These are phyloP conservation scores for Thamnophis elegans DNA, from an alignment of 2,797 vertebrate species.

Conservation along the genomic window DNA sequence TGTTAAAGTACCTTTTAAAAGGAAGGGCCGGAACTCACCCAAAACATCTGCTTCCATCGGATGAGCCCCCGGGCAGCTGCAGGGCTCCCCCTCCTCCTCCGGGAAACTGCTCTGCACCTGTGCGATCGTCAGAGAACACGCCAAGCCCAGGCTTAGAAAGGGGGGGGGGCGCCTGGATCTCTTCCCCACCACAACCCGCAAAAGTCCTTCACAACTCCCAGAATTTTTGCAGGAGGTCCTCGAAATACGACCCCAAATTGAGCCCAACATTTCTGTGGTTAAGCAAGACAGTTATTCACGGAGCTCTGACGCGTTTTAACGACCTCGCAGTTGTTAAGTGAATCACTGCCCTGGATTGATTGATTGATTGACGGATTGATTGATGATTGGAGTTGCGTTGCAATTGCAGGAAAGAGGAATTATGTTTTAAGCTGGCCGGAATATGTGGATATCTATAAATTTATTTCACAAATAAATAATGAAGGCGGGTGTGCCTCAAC, in stretches of 20 bases:
- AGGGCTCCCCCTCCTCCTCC: background rate
- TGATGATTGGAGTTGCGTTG: background rate
- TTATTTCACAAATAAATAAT: background rate
- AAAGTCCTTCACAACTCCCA: background rate
- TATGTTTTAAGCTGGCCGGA: background rate
- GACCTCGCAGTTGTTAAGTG: background rate
- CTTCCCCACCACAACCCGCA: background rate
- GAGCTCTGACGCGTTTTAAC: too few species aligned
- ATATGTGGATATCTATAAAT: background rate
- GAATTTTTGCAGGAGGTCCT: background rate
- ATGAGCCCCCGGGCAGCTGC: background rate
- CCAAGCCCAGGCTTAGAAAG: background rate
- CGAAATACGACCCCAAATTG: accelerated
- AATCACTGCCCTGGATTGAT: background rate
- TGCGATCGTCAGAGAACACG: background rate
- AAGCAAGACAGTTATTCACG: background rate
- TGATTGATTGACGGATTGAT: background rate
- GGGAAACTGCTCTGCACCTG: background rate
- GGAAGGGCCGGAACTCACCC: background rate
- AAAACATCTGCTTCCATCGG: background rate
- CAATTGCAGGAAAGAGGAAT: background rate
- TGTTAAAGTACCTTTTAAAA: background rate
- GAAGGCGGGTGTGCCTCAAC: background rate
- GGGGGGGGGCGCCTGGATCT: background rate
- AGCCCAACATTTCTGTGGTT: background rate